Conservation (phyloP, 2,888 invertebrate species). For the Tholera decimalis region DNA sequence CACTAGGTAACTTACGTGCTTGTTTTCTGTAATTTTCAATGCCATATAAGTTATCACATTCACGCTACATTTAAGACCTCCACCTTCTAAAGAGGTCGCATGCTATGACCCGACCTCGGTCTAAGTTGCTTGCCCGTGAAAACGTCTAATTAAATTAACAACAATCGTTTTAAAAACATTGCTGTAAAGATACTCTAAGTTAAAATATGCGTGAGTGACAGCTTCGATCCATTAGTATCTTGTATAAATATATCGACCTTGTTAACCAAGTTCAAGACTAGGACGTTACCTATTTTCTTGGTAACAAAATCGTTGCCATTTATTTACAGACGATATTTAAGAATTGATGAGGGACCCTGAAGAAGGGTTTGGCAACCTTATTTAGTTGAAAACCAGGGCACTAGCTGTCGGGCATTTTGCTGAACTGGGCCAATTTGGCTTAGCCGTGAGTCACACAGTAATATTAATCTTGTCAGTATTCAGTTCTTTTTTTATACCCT, state of each 20-base stretch:
- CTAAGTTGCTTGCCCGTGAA: constrained; percentile 5
- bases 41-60: constrained; percentile 36
- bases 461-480: too few species aligned
- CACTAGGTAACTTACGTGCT: not conserved
- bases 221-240: not conserved
- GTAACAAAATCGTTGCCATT: too few species aligned
- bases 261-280: too few species aligned
- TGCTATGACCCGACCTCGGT: constrained; percentile 5
- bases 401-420: too few species aligned
- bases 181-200: not conserved
- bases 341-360: too few species aligned
- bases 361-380: too few species aligned
- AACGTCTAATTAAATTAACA: constrained; percentile 17
- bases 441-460: too few species aligned
- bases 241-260: not conserved
- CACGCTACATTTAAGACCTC: constrained; percentile 6
- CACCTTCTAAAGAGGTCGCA: constrained; percentile 8
- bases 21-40: constrained; percentile 12
- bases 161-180: not conserved
- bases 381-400: too few species aligned
- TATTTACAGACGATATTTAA: too few species aligned
- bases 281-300: too few species aligned
- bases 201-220: not conserved
- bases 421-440: too few species aligned
- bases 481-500: too few species aligned